phyloP scores from a whole-genome alignment of 2,113 vertebrate genomes.

The Cavia aperea region DNA sequence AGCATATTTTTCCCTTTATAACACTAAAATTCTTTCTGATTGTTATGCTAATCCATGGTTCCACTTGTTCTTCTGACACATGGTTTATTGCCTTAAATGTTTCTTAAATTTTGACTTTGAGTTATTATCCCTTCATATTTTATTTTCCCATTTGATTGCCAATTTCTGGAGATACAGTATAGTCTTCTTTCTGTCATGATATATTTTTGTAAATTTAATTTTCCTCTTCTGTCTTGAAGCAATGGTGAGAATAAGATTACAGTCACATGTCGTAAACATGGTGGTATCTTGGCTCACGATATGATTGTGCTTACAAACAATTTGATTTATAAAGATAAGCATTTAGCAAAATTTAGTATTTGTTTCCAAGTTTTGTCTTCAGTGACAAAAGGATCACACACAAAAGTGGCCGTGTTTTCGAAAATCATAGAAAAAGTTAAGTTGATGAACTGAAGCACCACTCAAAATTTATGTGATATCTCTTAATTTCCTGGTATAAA shows the following conservation, averaged over 20 bases:
- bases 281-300: neutral
- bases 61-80: neutral
- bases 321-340: neutral
- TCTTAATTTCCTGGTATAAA: neutral
- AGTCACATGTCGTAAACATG: neutral
- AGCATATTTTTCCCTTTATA: neutral
- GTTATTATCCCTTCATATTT: constrained; percentile 3
- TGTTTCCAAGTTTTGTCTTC: neutral
- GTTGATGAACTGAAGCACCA: neutral
- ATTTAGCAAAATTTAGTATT: neutral
- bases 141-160: neutral
- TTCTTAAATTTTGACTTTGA: constrained; percentile 23
- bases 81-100: constrained; percentile 7
- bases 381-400: neutral
- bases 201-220: neutral
- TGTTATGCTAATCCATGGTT: neutral
- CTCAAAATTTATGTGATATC: neutral
- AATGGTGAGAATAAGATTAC: neutral
- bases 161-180: neutral
- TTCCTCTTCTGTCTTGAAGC: neutral
- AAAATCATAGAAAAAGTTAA: neutral
- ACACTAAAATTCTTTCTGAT: neutral
- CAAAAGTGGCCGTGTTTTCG: neutral
- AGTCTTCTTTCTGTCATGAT: neutral
- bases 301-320: too few species aligned